Conservation (phyloP, 2,888 invertebrate genomes). For the Homarus gammarus region DNA sequence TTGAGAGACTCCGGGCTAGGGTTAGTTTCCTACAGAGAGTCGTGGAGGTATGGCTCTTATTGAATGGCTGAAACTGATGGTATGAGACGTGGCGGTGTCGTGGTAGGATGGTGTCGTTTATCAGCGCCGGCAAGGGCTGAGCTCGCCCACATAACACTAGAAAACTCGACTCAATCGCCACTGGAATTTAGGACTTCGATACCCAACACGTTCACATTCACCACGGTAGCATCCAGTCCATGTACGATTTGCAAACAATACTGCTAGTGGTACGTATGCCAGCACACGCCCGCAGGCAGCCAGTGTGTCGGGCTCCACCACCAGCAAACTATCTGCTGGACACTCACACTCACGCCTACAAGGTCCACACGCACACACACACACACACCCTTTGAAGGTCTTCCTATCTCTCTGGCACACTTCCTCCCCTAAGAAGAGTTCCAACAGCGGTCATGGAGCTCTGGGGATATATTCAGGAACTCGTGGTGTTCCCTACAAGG, state of each 20-base stretch:
- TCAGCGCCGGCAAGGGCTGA: constrained; percentile 4
- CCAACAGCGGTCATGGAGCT: too few relatives aligned
- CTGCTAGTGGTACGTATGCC: constrained; percentile 21
- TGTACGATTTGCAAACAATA: constrained; percentile 59
- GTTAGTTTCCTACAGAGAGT: constrained; percentile 27
- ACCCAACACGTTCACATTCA: not conserved
- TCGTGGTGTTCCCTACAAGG: too few relatives aligned
- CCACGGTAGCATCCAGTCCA: constrained; percentile 34
- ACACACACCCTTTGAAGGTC: not conserved
- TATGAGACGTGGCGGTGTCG: constrained; percentile 13
- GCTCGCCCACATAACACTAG: not conserved
- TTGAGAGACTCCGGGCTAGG: constrained; percentile 46
- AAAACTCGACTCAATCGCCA: constrained; percentile 31
- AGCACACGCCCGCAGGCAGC: constrained; percentile 37
- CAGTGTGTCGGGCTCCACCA: too few relatives aligned
- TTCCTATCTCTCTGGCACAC: not conserved
- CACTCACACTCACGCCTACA: too few relatives aligned
- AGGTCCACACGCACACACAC: too few relatives aligned
- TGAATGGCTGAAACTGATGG: constrained; percentile 36
- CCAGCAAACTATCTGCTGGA: too few relatives aligned
- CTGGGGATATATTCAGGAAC: too few relatives aligned
- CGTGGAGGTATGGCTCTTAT: constrained; percentile 36
- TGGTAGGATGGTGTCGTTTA: constrained; percentile 22
- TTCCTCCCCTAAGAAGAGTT: too few relatives aligned
- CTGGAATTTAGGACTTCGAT: constrained; percentile 19